Evolutionary conservation across 2,888 invertebrate genomes (phyloP), one percentile per base, ranked within the genome.

Genomic region (Rhagonycha lutea): DNA sequence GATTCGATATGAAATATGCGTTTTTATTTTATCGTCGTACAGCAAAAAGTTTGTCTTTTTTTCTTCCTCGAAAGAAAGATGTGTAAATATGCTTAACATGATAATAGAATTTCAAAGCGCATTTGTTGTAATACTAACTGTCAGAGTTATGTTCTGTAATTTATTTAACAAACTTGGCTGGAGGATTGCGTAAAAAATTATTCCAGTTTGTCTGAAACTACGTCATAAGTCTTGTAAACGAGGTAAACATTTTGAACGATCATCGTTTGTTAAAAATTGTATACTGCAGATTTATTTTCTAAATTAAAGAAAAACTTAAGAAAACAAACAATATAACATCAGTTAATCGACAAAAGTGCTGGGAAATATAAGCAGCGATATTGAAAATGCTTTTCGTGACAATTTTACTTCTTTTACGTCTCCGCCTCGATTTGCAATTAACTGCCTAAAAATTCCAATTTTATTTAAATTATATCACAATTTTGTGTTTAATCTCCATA

Each of bases 1-100:
- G 32, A 69, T 63, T 62, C 32, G 32, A 28, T 69, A 11, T 73
- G 73, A 73, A 73, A 62, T 73, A 73, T 69, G 73, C 69, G 73
- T 62, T 73, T 69, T 73, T 68, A 69, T 73, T 69, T 72, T 65
- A 70, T 18, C 47, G 71, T 24, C 63, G 14, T 32, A 32, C 14
- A 28, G n/a, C 23, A 24, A 65, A 68, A 68, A 68, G 28, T 29
- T 24, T 29, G 32, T 28, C 47, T 67, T 61, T 32, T 70, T 70
- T 29, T 29, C n/a, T 65, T 24, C 63, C 24, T n/a, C 10, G 63
- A 67, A 70, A 61, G 28, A 70, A 72, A 72, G 24, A 62, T 29
- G 67, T 72, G 61, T 61, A 72, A 72, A 72, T 72, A 65, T 65
- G 67, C 65, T 24, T 72, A 72, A 67, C 71, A 28, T 65, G 18